Conservation (phyloP, 2,797 vertebrate species). For the Oceanodroma leucorhoa region DNA sequence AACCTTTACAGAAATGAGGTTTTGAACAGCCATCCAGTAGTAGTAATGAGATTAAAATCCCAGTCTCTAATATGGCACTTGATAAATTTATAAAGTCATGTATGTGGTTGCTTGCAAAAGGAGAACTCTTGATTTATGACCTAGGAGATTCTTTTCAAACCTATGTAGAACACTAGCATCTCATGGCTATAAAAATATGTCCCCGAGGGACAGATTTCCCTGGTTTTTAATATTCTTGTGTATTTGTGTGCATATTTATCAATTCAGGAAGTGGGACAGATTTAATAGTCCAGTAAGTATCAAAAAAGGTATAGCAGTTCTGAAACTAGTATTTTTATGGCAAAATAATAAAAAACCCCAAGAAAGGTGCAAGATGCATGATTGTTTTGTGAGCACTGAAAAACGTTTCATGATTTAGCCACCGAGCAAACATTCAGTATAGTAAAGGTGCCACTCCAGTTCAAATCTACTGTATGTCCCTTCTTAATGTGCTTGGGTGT, state of each 20-base stretch:
- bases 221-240: constrained; percentile 1
- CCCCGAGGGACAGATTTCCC: neutral
- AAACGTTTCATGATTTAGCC: constrained; percentile 25
- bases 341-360: neutral
- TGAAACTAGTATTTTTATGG: constrained; percentile 48
- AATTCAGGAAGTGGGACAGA: constrained; percentile 24
- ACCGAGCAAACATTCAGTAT: constrained; percentile 25
- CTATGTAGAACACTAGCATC: neutral
- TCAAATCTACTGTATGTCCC: constrained; percentile 34
- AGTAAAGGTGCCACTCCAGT: constrained; percentile 16
- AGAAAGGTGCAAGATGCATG: neutral
- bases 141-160: neutral
- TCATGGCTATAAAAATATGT: neutral
- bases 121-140: neutral
- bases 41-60: neutral
- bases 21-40: neutral
- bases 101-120: neutral
- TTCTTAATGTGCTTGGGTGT: constrained; percentile 8
- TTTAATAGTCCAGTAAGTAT: constrained; percentile 54
- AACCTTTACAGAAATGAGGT: neutral
- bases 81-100: neutral
- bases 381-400: constrained; percentile 40
- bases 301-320: constrained; percentile 37
- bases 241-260: constrained; percentile 12
- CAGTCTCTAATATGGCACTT: neutral